Conservation (phyloP, 2,888 invertebrate genomes). For the Herminia tarsipennalis region DNA sequence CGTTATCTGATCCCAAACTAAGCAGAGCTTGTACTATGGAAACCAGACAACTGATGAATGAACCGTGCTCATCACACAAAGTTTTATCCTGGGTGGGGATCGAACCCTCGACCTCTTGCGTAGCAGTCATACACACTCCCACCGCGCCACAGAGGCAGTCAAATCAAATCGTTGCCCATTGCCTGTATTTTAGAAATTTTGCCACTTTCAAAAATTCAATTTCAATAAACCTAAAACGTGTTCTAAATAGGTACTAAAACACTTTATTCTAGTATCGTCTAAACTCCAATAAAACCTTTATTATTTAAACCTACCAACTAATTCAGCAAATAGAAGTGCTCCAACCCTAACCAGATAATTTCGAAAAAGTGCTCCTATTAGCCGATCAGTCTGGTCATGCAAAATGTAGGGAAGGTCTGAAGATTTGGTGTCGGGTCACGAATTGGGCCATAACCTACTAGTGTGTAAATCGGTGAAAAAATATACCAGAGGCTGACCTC, state of each 20-base stretch:
- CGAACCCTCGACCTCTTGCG: too few relatives aligned
- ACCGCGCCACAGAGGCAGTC: too few relatives aligned
- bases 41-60: too few relatives aligned
- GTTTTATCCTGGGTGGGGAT: too few relatives aligned
- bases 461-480: constrained; percentile 41
- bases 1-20: too few relatives aligned
- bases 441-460: constrained; percentile 33
- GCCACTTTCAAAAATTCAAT: too few relatives aligned
- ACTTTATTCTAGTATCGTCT: neutral
- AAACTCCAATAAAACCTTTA: neutral
- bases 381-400: constrained; percentile 11
- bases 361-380: constrained; percentile 2
- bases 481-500: constrained; percentile 34
- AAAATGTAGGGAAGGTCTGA: constrained; percentile 13
- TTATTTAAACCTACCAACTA: constrained; percentile 1
- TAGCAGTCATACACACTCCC: too few relatives aligned
- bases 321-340: constrained; percentile 7
- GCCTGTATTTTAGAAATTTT: too few relatives aligned
- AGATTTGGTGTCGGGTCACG: constrained; percentile 9
- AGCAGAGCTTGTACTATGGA: too few relatives aligned
- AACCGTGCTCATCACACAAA: too few relatives aligned
- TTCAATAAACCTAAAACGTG: neutral
- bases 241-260: too few relatives aligned
- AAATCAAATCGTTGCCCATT: too few relatives aligned
- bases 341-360: constrained; percentile 2